phyloP scores from a whole-genome alignment of 2,888 invertebrate species.

The Boloria euphrosyne region DNA sequence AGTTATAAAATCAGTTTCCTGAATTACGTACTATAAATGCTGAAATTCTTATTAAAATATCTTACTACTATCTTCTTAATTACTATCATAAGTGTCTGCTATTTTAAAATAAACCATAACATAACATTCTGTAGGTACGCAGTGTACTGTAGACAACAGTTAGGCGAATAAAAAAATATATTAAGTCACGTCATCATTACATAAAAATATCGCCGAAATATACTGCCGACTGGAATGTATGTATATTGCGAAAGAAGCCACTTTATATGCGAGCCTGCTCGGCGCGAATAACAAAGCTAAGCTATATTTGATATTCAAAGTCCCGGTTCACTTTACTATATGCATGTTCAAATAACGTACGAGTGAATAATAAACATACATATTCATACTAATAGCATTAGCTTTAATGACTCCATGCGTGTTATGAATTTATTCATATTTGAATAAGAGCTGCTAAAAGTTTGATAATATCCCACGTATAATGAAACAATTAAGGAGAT shows the following conservation, averaged over 20 bases:
- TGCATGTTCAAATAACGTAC: constrained; percentile 42
- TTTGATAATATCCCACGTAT: too few species aligned
- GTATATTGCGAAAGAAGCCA: constrained; percentile 58
- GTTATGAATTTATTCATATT: neutral
- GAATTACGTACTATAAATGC: too few species aligned
- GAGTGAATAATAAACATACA: constrained; percentile 27
- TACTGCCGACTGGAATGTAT: constrained; percentile 52
- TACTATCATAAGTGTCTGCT: too few species aligned
- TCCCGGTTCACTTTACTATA: constrained; percentile 58
- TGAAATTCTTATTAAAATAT: too few species aligned
- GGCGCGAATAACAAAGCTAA: constrained; percentile 53
- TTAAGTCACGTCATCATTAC: constrained; percentile 39
- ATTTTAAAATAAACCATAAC: too few species aligned
- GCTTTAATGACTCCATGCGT: constrained; percentile 11
- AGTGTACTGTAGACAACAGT: too few species aligned
- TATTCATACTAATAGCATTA: constrained; percentile 30
- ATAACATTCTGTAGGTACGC: too few species aligned
- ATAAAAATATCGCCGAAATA: constrained; percentile 48
- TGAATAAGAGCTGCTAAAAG: too few species aligned
- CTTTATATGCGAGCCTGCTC: constrained; percentile 63
- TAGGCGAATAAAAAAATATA: constrained; percentile 10
- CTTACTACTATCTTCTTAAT: too few species aligned
- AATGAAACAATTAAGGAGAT: too few species aligned
- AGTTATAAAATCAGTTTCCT: too few species aligned
- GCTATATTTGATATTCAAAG: constrained; percentile 62